A percentile compares a stretch with the other conserved stretches of the same genome.
Conservation (phyloP, 2,113 vertebrate genomes). For the Myanophis thanlyinensis region DNA sequence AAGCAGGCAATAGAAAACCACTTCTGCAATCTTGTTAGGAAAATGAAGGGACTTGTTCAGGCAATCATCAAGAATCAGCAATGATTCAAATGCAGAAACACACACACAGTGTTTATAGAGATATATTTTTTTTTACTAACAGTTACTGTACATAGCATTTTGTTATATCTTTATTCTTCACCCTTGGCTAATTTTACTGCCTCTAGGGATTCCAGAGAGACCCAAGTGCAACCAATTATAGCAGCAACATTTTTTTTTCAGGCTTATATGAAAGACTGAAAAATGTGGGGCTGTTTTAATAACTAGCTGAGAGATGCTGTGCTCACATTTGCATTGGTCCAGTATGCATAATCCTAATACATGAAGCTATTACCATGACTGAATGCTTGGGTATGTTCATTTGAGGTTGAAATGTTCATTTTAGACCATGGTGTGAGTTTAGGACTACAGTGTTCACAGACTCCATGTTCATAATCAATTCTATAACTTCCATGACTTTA, state of each 20-base stretch:
- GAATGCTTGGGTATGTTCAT: background rate
- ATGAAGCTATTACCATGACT: background rate
- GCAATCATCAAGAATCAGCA: background rate
- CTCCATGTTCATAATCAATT: background rate
- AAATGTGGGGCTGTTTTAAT: background rate
- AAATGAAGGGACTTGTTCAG: background rate
- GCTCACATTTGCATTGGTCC: background rate
- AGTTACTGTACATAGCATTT: background rate
- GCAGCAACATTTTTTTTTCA: background rate
- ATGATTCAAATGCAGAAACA: background rate
- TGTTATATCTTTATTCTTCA: background rate
- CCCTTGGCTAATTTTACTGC: background rate
- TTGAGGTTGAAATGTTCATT: background rate
- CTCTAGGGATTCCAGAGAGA: background rate
- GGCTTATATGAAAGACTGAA: background rate
- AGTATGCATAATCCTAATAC: background rate
- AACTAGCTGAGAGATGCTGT: background rate
- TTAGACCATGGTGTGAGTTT: background rate
- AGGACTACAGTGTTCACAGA: background rate
- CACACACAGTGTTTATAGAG: background rate
- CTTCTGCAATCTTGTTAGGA: background rate
- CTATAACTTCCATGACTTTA: background rate
- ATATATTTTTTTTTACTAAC: background rate
- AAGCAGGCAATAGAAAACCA: background rate
- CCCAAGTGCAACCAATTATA: background rate